Evolutionary conservation across 2,888 invertebrate genomes (phyloP).

Genomic region (Deroplatys truncata): DNA sequence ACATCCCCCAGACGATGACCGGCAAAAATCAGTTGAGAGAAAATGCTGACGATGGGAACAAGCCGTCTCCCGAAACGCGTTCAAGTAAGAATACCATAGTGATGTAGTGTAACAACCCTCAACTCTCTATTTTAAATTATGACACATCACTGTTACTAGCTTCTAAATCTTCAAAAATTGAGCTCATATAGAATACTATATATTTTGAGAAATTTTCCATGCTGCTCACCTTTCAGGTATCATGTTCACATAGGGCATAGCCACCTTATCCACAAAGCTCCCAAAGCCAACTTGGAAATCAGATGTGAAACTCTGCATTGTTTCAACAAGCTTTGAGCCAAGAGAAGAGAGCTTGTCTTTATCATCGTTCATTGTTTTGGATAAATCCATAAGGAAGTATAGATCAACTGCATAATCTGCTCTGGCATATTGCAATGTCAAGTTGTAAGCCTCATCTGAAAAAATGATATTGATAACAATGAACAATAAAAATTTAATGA

Average conservation of each 20-base stretch:
- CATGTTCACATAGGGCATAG: constrained; percentile 68
- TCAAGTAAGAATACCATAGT: no score
- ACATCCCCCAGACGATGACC: no score
- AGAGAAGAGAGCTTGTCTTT: constrained; percentile 89
- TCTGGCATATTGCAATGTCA: constrained; percentile 74
- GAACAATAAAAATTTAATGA: constrained; percentile 16
- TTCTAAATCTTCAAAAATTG: no score
- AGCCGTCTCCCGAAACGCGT: no score
- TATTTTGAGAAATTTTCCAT: not conserved
- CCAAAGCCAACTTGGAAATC: constrained; percentile 92
- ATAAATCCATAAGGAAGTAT: constrained; percentile 98
- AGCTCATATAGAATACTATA: no score
- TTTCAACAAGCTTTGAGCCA: constrained; percentile 74
- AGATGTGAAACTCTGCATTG: constrained; percentile 87
- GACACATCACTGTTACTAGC: no score
- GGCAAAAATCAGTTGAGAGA: no score
- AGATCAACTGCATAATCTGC: constrained; percentile 98
- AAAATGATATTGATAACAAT: constrained; percentile 24
- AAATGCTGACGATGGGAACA: no score
- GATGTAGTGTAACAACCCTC: no score
- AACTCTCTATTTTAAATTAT: no score
- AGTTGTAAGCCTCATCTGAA: constrained; percentile 70
- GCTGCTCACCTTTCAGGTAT: not conserved
- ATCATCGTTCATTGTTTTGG: constrained; percentile 98
- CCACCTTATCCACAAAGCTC: constrained; percentile 95